Evolutionary conservation across 2,888 invertebrate species (phyloP), one percentile per base, ranked within the genome.

Genomic region (Aelia acuminata): DNA sequence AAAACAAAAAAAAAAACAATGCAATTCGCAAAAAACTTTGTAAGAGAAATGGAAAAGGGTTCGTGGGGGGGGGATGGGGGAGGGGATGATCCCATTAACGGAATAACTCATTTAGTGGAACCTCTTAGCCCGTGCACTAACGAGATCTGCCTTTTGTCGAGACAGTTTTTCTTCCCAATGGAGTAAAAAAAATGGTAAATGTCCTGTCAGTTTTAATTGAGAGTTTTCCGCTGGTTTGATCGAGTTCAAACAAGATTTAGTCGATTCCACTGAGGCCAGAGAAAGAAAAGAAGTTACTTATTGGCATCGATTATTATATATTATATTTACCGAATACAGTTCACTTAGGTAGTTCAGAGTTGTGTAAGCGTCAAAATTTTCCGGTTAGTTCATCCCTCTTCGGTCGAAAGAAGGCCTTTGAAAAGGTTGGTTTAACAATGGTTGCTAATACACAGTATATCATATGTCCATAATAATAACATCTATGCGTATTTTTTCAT

Each of bases 1-100:
- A 20, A 20, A 53, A 35, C n/a, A 31, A 22, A 70, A 70, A 5
- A 15, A 1, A 31, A 70, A 8, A 70, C 63, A 70, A 70, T n/a
- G 35, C 0, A 35, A 35, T 15, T 18, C 7, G 8, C 11, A 13
- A 57, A 70, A 70, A 70, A 31, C 5, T 70, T 31, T 13, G 18
- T 5, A 70, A 5, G 26, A 18, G 31, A 70, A 70, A 70, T 70
- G 63, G 63, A 70, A 70, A 70, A 70, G 63, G 63, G 57, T 57
- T 26, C 53, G 53, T 7, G n/a, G n/a, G n/a, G n/a, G 53, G 10
- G 3, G 63, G 31, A 2, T 13, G 18, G 35, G 7, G 63, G 18
- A 15, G 3, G 63, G 63, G 63, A 70, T 70, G 63, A 70, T 70
- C 35, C 63, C 63, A 70, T 70, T 70, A 70, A 35, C 31, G 20